Base-by-base conservation (phyloP, 1,140 invertebrate genomes). In the Brachionus rotundiformis region DNA sequence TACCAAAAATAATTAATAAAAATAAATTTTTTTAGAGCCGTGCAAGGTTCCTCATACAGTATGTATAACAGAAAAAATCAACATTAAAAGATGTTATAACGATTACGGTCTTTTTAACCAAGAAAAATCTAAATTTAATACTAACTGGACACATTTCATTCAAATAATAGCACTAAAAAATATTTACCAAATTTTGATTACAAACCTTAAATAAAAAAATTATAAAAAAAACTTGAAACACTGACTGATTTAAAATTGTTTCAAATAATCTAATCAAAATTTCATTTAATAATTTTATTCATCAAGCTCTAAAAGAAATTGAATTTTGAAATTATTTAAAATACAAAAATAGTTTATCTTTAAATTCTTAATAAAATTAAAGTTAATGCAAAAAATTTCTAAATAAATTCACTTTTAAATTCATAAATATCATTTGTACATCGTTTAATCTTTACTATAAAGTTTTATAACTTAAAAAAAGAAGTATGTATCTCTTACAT, bases 21-120 rank as follows among this genome's bases (percentile, higher is more conserved):
- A n/a, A n/a, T n/a, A n/a, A n/a, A n/a, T n/a, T n/a, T n/a, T n/a
- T 86, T 88, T 10, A 41, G 68, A 73, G 36, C 16, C 29, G 13
- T 73, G 68, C 23, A 73, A 73, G 23, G 27, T 44, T 41, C 11
- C 19, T 19, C 8, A 0, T 2, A n/a, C n/a, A n/a, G n/a, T n/a
- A n/a, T n/a, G n/a, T n/a, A 39, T 41, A 36, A 39, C 19, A 11
- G 33, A 36, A 36, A 73, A 73, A 41, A 11, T 36, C 3, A 23
- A 73, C 8, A 31, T 31, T 36, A 11, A 54, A n/a, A n/a, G 2
- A 16, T 79, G 76, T 54, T 33, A 8, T 36, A 23, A 31, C 25
- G 76, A 79, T 47, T 79, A 59, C 23, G 3, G 29, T 47, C 13
- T 79, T 4, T 49, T 79, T 27, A 61, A 79, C 8, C 29, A 79